Conservation (phyloP, 2,113 vertebrate genomes). For the Laterallus jamaicensis region DNA sequence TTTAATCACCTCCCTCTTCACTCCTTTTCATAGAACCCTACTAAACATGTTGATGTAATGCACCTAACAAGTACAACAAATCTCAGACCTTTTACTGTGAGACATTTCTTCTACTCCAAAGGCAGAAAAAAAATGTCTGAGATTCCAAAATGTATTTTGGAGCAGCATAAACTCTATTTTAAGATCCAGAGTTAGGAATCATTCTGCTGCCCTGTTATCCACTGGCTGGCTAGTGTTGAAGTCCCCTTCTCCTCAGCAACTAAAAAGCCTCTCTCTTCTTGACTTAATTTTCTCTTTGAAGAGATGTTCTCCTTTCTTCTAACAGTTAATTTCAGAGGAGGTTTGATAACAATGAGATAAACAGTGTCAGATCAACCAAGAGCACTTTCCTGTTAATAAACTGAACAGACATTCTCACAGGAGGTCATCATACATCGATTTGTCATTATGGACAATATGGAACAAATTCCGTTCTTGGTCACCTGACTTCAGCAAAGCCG, state of each 20-base stretch:
- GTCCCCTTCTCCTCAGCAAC: background rate
- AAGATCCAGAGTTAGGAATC: background rate
- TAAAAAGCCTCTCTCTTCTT: background rate
- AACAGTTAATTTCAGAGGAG: background rate
- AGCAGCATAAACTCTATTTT: background rate
- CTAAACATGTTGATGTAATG: background rate
- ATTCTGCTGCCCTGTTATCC: background rate
- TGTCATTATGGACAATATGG: background rate
- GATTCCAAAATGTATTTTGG: background rate
- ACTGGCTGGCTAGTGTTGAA: background rate
- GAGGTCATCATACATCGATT: background rate
- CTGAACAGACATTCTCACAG: background rate
- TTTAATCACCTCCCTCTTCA: background rate
- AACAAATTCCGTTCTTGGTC: background rate
- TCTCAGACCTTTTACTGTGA: background rate
- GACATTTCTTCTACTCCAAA: background rate
- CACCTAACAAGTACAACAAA: background rate
- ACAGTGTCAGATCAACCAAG: background rate
- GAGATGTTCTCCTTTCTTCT: background rate
- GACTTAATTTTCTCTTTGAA: background rate
- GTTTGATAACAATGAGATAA: slow-evolving; percentile 16
- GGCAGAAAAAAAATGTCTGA: background rate
- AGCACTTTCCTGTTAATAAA: slow-evolving; percentile 15
- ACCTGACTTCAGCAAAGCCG: background rate
- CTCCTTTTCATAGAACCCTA: background rate